Conservation (phyloP, 2,888 invertebrate genomes). For the Dexiosoma caninum region DNA sequence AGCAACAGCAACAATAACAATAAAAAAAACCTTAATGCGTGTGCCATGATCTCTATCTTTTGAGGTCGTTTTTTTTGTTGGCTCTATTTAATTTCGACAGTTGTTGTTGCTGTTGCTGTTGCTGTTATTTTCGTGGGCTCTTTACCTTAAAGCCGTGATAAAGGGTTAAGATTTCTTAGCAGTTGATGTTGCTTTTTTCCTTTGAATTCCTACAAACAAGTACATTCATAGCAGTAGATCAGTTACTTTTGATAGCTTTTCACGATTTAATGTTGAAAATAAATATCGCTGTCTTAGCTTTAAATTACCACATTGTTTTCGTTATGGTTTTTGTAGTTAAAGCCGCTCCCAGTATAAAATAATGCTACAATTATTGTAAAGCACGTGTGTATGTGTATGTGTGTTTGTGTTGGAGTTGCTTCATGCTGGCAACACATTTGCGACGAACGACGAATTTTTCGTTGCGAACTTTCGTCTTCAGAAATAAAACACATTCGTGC, state of each 20-base stretch:
- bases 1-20: constrained; percentile 29
- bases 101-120: background rate
- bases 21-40: constrained; percentile 53
- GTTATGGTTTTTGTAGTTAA: constrained; percentile 21
- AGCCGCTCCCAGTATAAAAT: constrained; percentile 55
- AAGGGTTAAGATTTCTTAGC: constrained; percentile 47
- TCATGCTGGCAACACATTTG: too few species aligned
- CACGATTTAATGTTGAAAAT: constrained; percentile 57
- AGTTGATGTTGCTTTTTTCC: constrained; percentile 8
- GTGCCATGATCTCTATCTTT: constrained; percentile 58
- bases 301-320: constrained; percentile 59
- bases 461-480: too few species aligned
- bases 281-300: constrained; percentile 52
- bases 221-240: constrained; percentile 46
- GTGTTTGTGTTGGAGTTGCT: background rate
- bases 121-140: constrained; percentile 22
- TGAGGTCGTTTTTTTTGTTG: constrained; percentile 36
- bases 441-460: too few species aligned
- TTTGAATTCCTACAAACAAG: constrained; percentile 13
- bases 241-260: constrained; percentile 59
- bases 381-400: background rate
- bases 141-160: constrained; percentile 1
- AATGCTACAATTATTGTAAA: constrained; percentile 8
- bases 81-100: too few species aligned
- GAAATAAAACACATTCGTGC: too few species aligned